phyloP scores from a whole-genome alignment of 2,797 vertebrate genomes.

The Tangara arthus region DNA sequence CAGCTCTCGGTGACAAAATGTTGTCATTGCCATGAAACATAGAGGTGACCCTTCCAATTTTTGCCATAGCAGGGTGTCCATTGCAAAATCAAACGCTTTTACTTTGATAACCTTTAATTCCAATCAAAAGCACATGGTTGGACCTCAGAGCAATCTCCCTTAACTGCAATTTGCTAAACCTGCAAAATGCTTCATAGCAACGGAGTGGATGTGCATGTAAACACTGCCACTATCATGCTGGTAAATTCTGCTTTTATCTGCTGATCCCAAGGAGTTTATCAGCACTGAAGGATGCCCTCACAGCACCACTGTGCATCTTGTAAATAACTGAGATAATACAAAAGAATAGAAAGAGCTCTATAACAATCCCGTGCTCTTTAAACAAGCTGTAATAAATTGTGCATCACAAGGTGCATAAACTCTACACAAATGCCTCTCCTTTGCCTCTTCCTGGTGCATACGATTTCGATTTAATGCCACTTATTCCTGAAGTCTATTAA shows the following conservation, averaged over 20 bases:
- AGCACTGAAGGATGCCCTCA: neutral
- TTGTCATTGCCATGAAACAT: neutral
- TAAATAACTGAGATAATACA: neutral
- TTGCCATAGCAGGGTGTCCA: neutral
- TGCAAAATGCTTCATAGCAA: neutral
- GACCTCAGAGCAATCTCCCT: neutral
- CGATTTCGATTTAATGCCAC: constrained; percentile 10
- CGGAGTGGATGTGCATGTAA: neutral
- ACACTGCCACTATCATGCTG: neutral
- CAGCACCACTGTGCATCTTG: neutral
- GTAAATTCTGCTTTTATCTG: neutral
- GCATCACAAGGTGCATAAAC: neutral
- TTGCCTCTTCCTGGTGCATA: neutral
- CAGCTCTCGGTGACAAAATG: neutral
- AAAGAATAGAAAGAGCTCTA: neutral
- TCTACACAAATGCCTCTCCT: neutral
- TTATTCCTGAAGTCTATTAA: constrained; percentile 37
- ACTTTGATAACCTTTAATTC: neutral
- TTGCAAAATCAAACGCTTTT: neutral
- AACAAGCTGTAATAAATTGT: neutral
- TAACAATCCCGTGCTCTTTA: neutral
- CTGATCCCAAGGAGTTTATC: neutral
- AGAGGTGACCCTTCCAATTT: neutral
- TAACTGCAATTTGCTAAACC: neutral
- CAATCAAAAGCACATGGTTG: accelerated